Conservation (phyloP, 2,888 invertebrate genomes). For the Meandrusa payeni region DNA sequence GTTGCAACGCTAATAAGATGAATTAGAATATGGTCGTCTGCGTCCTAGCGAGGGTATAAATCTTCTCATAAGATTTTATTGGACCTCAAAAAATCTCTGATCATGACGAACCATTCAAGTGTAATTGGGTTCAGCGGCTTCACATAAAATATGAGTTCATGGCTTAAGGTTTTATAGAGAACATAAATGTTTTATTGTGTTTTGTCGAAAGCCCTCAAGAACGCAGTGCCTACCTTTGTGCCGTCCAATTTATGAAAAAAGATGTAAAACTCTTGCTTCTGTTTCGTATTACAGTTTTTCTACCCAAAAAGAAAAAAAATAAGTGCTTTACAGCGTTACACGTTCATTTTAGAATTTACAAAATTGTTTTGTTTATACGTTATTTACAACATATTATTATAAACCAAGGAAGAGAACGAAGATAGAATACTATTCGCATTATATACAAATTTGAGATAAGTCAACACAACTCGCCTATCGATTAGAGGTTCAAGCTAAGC, state of each 20-base stretch:
- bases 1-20: conserved; percentile 55
- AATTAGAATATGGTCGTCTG: conserved; percentile 52
- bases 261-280: conserved; percentile 12
- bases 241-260: neutral
- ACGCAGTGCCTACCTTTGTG: conserved; percentile 34
- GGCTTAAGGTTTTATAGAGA: conserved; percentile 69
- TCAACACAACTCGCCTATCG: no score
- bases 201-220: conserved; percentile 54
- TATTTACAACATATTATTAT: no score
- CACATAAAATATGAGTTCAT: conserved; percentile 74
- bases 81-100: conserved; percentile 66
- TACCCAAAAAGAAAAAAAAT: no score
- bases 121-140: conserved; percentile 75
- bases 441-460: no score
- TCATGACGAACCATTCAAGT: conserved; percentile 74
- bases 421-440: no score
- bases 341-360: no score
- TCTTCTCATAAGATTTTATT: conserved; percentile 66
- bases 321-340: no score
- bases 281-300: conserved; percentile 23
- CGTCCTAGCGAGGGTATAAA: conserved; percentile 61
- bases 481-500: no score
- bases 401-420: no score
- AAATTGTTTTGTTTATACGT: no score
- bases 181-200: conserved; percentile 76